These are phyloP conservation scores for Tetragnatha versicolor DNA, from an alignment of 1,140 invertebrate genomes.

Conservation along the genomic window DNA sequence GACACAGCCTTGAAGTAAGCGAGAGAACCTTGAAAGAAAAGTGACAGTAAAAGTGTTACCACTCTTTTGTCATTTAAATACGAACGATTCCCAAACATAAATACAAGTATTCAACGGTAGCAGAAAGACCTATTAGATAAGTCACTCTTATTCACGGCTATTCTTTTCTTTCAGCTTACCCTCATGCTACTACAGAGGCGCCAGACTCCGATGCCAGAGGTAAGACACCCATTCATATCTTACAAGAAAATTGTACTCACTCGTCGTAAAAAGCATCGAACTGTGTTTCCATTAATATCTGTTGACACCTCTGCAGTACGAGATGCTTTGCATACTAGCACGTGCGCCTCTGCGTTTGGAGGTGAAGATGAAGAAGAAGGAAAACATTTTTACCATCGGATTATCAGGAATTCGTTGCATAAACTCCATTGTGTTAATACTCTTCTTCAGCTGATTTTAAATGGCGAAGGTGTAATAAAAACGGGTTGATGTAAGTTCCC, in stretches of 20 bases:
- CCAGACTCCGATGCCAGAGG: slow-evolving; percentile 30
- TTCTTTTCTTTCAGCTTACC: slow-evolving; percentile 42
- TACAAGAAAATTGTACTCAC: slow-evolving; percentile 23
- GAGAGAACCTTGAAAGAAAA: no score
- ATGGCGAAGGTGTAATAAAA: slow-evolving; percentile 17
- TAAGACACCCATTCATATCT: slow-evolving; percentile 29
- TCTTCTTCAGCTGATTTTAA: no score
- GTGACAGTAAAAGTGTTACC: no score
- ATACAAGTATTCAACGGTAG: slow-evolving; percentile 19
- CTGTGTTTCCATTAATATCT: background rate
- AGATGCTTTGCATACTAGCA: slow-evolving; percentile 1
- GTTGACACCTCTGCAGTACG: slow-evolving; percentile 13
- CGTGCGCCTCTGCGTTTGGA: background rate
- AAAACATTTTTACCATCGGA: background rate
- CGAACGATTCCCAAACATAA: background rate
- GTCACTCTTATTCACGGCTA: slow-evolving; percentile 3
- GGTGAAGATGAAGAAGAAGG: background rate
- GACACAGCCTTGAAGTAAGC: no score
- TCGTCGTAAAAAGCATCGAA: slow-evolving; percentile 31
- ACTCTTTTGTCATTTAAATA: background rate
- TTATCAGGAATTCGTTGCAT: slow-evolving; percentile 1
- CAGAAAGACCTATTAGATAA: slow-evolving; percentile 33
- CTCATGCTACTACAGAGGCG: slow-evolving; percentile 23
- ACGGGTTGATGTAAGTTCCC: background rate
- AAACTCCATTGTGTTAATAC: slow-evolving; percentile 13